Evolutionary conservation across 1,140 invertebrate genomes (phyloP).

Genomic region (Panulirus ornatus): DNA sequence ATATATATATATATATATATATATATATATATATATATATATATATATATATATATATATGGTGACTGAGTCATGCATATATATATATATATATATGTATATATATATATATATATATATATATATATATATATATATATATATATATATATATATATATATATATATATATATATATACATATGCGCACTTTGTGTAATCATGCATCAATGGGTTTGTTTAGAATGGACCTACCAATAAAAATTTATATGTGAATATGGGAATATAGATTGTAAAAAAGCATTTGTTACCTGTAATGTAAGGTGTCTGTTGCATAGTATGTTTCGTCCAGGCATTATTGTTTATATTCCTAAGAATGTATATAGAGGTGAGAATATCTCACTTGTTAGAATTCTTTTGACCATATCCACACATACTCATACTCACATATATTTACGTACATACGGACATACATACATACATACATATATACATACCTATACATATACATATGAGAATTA

Average conservation of each 20-base stretch:
- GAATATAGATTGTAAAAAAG: background rate
- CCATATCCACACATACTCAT: too few species aligned
- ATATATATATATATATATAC: background rate
- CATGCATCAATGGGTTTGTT: background rate
- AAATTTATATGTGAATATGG: background rate
- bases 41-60: constrained; percentile 34
- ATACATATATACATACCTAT: background rate
- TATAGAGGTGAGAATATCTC: background rate
- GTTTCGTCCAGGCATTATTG: background rate
- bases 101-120: constrained; percentile 29
- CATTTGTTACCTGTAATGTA: background rate
- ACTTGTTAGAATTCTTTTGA: background rate
- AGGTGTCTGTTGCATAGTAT: background rate
- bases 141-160: constrained; percentile 14
- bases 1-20: constrained; percentile 12
- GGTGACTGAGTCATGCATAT: too few species aligned
- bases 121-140: constrained; percentile 5
- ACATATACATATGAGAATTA: background rate
- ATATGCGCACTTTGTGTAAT: background rate
- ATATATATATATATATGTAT: constrained; percentile 6
- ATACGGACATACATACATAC: background rate
- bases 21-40: constrained; percentile 26
- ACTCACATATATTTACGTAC: too few species aligned
- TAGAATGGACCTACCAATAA: background rate
- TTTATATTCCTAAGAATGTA: background rate